Percentiles rank a stretch among this genome's conserved stretches.
Conservation (phyloP, 1,140 invertebrate genomes). For the Drosophila asahinai region DNA sequence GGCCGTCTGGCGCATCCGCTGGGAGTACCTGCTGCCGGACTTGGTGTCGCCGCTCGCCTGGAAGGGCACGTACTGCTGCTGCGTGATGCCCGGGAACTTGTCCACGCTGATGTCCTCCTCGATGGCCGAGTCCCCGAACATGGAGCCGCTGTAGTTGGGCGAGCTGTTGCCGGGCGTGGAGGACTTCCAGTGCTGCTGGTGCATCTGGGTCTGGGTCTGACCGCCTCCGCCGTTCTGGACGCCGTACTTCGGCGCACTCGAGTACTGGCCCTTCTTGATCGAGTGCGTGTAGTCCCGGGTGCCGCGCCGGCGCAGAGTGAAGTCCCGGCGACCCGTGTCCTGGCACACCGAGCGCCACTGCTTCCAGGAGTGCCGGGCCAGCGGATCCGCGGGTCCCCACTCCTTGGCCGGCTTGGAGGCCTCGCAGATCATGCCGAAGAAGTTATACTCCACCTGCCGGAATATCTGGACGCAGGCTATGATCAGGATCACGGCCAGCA, state of each 20-base stretch:
- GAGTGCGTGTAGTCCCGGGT: conserved; percentile 88
- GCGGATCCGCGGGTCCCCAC: conserved; percentile 84
- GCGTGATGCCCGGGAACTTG: conserved; percentile 78
- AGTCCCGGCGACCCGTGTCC: conserved; percentile 86
- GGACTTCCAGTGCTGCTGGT: conserved; percentile 78
- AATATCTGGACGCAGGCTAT: conserved; percentile 82
- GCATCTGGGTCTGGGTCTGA: conserved; percentile 43
- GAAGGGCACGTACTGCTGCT: conserved; percentile 77
- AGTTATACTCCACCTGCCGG: conserved; percentile 84
- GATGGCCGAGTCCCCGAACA: conserved; percentile 84
- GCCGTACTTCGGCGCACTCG: conserved; percentile 65
- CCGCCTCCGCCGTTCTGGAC: conserved; percentile 53
- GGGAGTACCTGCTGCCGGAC: conserved; percentile 70
- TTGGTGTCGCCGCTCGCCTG: conserved; percentile 71
- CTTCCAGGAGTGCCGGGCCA: conserved; percentile 84
- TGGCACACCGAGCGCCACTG: conserved; percentile 84
- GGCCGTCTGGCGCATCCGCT: conserved; percentile 63
- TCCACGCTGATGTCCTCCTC: conserved; percentile 85
- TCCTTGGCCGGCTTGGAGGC: conserved; percentile 84
- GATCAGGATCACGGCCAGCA: conserved; percentile 70
- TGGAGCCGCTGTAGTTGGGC: conserved; percentile 84
- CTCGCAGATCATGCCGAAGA: conserved; percentile 85
- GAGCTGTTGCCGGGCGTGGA: conserved; percentile 84
- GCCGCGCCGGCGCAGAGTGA: conserved; percentile 87
- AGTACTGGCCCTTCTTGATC: conserved; percentile 85